Evolutionary conservation across 2,888 invertebrate species (phyloP).

Genomic region (Phaedon cochleariae): DNA sequence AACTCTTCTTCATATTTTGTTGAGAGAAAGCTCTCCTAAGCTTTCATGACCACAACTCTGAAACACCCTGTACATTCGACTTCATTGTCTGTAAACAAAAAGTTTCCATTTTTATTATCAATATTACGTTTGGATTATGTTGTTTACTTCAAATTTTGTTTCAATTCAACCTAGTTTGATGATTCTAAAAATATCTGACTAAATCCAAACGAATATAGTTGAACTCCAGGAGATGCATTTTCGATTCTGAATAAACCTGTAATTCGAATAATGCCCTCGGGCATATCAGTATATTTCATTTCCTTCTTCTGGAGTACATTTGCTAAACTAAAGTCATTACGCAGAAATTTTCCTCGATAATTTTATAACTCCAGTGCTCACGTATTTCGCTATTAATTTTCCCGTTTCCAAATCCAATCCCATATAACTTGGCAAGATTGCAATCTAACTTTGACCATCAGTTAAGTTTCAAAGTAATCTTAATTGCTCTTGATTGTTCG

Average conservation of each 20-base stretch:
- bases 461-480: constrained; percentile 30
- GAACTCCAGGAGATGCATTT: too few species aligned
- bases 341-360: background rate
- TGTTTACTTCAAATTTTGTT: too few species aligned
- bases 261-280: background rate
- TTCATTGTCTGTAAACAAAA: too few species aligned
- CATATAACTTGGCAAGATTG: constrained; percentile 28
- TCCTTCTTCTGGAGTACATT: background rate
- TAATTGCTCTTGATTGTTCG: constrained; percentile 30
- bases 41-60: too few species aligned
- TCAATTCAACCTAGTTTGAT: too few species aligned
- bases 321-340: background rate
- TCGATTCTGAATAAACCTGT: background rate
- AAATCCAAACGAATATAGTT: too few species aligned
- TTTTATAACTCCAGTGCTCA: constrained; percentile 11
- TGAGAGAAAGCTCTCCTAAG: too few species aligned
- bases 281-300: constrained; percentile 2
- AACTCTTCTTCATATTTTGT: too few species aligned
- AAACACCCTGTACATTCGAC: too few species aligned
- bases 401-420: constrained; percentile 24
- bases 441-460: constrained; percentile 35
- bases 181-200: too few species aligned
- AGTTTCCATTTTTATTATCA: too few species aligned
- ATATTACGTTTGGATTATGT: too few species aligned
- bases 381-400: constrained; percentile 30